Percentiles rank a stretch among this genome's conserved stretches.
Conservation (phyloP, 2,113 vertebrate genomes). For the Micronycteris hirsuta region DNA sequence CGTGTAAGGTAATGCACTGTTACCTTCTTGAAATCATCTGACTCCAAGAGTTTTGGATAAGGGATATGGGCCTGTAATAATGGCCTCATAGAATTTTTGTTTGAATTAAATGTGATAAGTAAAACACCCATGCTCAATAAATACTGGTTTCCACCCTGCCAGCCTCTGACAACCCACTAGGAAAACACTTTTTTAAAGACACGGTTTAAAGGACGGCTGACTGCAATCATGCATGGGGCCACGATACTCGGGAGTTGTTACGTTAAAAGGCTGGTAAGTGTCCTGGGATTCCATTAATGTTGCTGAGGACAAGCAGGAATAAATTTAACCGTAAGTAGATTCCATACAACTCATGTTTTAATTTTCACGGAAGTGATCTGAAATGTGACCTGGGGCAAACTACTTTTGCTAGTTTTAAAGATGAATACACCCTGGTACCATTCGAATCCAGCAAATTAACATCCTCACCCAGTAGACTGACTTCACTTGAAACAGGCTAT, state of each 20-base stretch:
- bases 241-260: background rate
- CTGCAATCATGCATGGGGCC: background rate
- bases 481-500: background rate
- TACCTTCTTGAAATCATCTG: slow-evolving; percentile 11
- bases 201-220: background rate
- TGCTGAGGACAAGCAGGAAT: background rate
- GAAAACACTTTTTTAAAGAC: background rate
- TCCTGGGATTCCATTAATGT: background rate
- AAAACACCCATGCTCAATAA: background rate
- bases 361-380: background rate
- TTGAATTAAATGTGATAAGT: slow-evolving; percentile 6
- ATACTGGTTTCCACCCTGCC: background rate
- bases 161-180: background rate
- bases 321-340: background rate
- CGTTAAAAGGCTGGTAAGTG: background rate
- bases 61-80: background rate
- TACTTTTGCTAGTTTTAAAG: background rate
- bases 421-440: background rate
- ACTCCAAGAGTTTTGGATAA: background rate
- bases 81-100: background rate
- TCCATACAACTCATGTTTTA: background rate
- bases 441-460: background rate
- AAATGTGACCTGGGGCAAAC: background rate
- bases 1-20: background rate
- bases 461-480: background rate